phyloP scores from a whole-genome alignment of 2,113 vertebrate species.

The Hystrix brachyura region DNA sequence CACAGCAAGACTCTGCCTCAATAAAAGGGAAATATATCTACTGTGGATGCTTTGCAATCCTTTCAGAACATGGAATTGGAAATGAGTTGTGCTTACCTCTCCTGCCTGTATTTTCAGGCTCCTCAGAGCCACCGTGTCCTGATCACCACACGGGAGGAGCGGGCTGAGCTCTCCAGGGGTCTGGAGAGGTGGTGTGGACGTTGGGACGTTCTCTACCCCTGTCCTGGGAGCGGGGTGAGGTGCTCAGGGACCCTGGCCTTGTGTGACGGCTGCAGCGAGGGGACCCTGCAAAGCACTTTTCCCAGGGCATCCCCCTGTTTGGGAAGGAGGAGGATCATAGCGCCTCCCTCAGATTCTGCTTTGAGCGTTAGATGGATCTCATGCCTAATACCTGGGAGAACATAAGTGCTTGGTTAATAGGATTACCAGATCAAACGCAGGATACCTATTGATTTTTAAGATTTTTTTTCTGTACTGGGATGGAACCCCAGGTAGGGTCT shows the following conservation, averaged over 20 bases:
- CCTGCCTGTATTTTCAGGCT: not conserved
- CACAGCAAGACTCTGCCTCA: not conserved
- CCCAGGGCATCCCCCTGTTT: no score
- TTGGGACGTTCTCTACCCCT: rapidly evolving
- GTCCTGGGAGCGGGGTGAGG: not conserved
- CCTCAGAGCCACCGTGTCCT: not conserved
- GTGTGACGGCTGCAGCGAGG: rapidly evolving
- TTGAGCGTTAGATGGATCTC: rapidly evolving
- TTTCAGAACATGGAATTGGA: not conserved
- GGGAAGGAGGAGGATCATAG: not conserved
- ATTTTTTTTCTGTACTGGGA: not conserved
- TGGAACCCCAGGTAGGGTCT: not conserved
- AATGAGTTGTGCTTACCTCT: not conserved
- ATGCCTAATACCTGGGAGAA: not conserved
- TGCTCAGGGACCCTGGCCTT: not conserved
- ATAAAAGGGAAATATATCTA: not conserved
- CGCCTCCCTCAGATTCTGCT: not conserved
- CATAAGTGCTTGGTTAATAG: not conserved
- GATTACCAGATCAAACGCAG: not conserved
- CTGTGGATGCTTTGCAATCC: not conserved
- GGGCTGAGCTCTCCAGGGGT: rapidly evolving
- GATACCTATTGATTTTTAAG: not conserved
- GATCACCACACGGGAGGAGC: rapidly evolving
- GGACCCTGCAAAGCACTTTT: not conserved
- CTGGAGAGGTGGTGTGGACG: not conserved